phyloP scores from a whole-genome alignment of 2,797 vertebrate genomes.

The Sebastes cheni region DNA sequence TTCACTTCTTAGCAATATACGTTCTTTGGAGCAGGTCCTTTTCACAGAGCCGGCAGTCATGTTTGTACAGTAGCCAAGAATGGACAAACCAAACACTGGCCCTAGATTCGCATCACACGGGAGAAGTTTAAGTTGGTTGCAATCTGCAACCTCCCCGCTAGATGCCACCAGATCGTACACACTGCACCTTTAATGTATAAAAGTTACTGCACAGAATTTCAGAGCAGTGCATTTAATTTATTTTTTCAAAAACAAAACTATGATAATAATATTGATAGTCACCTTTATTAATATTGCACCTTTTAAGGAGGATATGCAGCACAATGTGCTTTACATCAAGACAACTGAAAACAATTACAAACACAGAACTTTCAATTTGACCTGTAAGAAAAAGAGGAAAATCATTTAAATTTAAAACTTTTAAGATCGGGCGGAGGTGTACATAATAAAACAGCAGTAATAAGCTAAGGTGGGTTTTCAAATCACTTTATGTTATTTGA shows the following conservation, averaged over 20 bases:
- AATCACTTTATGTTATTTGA: background rate
- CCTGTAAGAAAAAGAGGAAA: background rate
- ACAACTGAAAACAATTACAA: background rate
- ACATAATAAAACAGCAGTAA: background rate
- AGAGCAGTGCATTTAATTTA: background rate
- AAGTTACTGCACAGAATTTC: background rate
- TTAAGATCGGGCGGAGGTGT: background rate
- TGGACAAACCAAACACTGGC: too few relatives aligned
- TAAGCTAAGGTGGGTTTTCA: background rate
- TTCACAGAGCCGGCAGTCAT: too few relatives aligned
- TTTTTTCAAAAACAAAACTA: background rate
- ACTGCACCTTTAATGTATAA: background rate
- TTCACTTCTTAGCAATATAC: too few relatives aligned
- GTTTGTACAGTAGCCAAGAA: too few relatives aligned
- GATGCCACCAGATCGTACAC: too few relatives aligned
- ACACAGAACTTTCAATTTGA: background rate
- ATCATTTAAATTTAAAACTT: background rate
- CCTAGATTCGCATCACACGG: fast-evolving
- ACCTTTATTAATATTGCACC: background rate
- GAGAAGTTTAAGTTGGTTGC: too few relatives aligned
- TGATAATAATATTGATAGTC: background rate
- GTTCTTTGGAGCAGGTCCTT: too few relatives aligned
- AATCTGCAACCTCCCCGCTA: too few relatives aligned
- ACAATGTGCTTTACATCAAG: background rate
- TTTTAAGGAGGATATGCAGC: background rate